A percentile compares a stretch with the other conserved stretches of the same genome.
These are phyloP conservation scores for Danio albolineatus DNA, from an alignment of 2,797 vertebrate species.

Conservation along the genomic window DNA sequence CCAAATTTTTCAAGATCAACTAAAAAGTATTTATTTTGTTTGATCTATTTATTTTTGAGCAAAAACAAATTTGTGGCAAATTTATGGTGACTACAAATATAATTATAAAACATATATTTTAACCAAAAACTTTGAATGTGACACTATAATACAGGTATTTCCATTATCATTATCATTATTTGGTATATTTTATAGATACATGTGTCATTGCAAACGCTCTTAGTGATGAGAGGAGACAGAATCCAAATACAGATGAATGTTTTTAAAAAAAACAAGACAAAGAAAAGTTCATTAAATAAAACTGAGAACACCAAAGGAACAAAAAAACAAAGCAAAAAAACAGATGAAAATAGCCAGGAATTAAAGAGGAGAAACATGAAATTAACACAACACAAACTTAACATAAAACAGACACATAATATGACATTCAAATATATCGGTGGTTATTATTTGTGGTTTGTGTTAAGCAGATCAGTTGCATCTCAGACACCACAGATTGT, in stretches of 20 bases:
- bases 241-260: neutral
- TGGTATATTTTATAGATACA: too few relatives aligned
- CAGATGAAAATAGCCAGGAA: neutral
- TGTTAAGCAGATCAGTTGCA: neutral
- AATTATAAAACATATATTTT: neutral
- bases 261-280: neutral
- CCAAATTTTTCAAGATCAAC: neutral
- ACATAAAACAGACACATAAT: neutral
- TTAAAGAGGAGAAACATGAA: neutral
- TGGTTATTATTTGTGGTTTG: neutral
- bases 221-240: neutral
- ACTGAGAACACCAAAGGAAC: neutral
- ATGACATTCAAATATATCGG: neutral
- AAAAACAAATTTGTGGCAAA: too few relatives aligned
- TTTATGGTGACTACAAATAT: neutral
- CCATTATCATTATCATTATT: too few relatives aligned
- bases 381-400: neutral
- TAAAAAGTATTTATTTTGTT: neutral
- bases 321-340: too few relatives aligned
- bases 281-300: neutral
- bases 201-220: too few relatives aligned
- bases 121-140: neutral
- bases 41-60: neutral
- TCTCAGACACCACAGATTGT: neutral
- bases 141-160: too few relatives aligned